phyloP scores from a whole-genome alignment of 2,888 invertebrate genomes.

The Euplexia lucipara region DNA sequence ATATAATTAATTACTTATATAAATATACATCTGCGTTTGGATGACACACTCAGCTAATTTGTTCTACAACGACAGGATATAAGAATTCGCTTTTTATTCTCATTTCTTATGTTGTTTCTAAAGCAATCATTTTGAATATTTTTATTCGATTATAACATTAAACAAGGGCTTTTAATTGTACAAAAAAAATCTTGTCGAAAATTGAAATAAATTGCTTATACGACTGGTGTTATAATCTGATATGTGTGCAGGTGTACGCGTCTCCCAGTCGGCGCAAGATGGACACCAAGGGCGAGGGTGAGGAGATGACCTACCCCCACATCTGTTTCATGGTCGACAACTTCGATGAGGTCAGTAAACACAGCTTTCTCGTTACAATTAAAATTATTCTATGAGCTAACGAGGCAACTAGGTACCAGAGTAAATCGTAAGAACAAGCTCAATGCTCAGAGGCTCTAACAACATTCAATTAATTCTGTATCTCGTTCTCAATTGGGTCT shows the following conservation, averaged over 20 bases:
- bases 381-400: background rate
- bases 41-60: background rate
- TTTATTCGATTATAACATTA: background rate
- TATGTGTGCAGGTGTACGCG: constrained; percentile 94
- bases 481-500: background rate
- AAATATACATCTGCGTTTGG: background rate
- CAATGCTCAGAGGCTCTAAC: background rate
- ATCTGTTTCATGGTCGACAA: constrained; percentile 99
- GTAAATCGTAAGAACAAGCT: constrained; percentile 3
- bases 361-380: background rate
- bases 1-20: too few relatives aligned
- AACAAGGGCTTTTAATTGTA: background rate
- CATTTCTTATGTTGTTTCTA: background rate
- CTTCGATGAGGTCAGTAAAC: constrained; percentile 96
- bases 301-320: constrained; percentile 99
- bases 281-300: constrained; percentile 99
- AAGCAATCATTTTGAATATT: background rate
- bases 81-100: background rate
- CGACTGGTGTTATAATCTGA: background rate
- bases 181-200: background rate
- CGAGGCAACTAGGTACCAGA: background rate
- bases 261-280: constrained; percentile 99
- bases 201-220: background rate
- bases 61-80: background rate
- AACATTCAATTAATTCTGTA: constrained; percentile 1